phyloP scores from a whole-genome alignment of 1,140 invertebrate species.

The Pissodes strobi region DNA sequence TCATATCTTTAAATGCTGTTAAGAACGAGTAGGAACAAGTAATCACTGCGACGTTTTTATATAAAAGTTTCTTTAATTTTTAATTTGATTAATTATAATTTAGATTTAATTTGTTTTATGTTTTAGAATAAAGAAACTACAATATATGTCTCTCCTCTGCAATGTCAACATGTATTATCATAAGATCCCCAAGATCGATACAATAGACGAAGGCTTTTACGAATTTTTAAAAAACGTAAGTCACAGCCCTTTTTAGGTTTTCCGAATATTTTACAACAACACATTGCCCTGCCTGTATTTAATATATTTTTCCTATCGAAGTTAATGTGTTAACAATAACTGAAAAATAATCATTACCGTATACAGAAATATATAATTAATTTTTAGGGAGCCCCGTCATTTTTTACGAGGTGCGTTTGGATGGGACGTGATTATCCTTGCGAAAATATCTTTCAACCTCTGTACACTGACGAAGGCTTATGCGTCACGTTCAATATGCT shows the following conservation, averaged over 20 bases:
- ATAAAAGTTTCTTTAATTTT: too few relatives aligned
- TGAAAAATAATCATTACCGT: neutral
- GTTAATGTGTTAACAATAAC: neutral
- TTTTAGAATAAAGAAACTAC: slow-evolving; percentile 53
- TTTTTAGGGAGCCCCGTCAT: slow-evolving; percentile 33
- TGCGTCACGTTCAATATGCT: slow-evolving; percentile 71
- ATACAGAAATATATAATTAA: neutral
- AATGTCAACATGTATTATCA: slow-evolving; percentile 25
- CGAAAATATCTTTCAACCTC: slow-evolving; percentile 61
- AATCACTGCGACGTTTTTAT: too few relatives aligned
- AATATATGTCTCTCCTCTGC: slow-evolving; percentile 42
- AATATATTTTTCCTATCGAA: too few relatives aligned
- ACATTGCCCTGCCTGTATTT: too few relatives aligned
- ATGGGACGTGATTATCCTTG: slow-evolving; percentile 51
- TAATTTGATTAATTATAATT: too few relatives aligned
- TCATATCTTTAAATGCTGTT: too few relatives aligned
- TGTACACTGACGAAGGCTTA: slow-evolving; percentile 68
- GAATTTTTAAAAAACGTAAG: slow-evolving; percentile 32
- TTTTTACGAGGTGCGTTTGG: slow-evolving; percentile 37
- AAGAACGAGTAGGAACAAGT: too few relatives aligned
- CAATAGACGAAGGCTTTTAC: slow-evolving; percentile 35
- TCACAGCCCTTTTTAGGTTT: too few relatives aligned
- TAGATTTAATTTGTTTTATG: neutral
- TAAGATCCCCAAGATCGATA: slow-evolving; percentile 29
- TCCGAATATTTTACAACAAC: too few relatives aligned